Evolutionary conservation across 2,113 vertebrate genomes (phyloP).

Genomic region (Centropus unirufus): DNA sequence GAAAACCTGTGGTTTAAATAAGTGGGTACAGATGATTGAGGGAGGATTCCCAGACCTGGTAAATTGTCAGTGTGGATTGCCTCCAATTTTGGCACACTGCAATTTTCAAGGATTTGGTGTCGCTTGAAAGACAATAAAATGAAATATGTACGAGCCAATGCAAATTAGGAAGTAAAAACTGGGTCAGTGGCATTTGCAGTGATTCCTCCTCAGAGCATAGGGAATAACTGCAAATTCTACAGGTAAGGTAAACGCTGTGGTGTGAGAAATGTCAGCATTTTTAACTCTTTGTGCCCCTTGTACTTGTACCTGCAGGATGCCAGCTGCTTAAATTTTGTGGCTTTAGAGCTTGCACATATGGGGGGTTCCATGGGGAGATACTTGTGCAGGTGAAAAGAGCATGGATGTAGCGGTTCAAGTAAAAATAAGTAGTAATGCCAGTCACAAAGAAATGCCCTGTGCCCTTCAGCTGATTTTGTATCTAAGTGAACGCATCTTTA

Average conservation of each 20-base stretch:
- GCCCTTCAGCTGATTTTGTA: background rate
- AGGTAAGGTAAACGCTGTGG: background rate
- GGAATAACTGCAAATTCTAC: background rate
- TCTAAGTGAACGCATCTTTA: background rate
- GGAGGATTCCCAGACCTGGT: constrained; percentile 15
- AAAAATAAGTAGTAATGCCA: background rate
- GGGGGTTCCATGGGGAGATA: background rate
- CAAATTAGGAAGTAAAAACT: background rate
- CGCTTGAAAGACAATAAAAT: background rate
- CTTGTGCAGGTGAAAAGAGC: background rate
- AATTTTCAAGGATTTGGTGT: background rate
- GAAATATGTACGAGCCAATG: background rate
- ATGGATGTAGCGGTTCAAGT: background rate
- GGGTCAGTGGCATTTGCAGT: constrained; percentile 1
- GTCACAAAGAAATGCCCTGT: background rate
- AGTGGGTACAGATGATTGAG: background rate
- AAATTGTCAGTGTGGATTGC: constrained; percentile 10
- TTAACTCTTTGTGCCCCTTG: background rate
- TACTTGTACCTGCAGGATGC: fast-evolving
- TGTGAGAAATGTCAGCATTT: background rate
- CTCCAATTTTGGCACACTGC: background rate
- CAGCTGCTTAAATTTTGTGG: background rate
- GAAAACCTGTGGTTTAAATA: constrained; percentile 20
- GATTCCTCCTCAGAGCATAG: background rate
- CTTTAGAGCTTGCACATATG: background rate